A percentile compares a stretch with the other conserved stretches of the same genome.
phyloP scores from a whole-genome alignment of 2,797 vertebrate species.

The Ceryle rudis region DNA sequence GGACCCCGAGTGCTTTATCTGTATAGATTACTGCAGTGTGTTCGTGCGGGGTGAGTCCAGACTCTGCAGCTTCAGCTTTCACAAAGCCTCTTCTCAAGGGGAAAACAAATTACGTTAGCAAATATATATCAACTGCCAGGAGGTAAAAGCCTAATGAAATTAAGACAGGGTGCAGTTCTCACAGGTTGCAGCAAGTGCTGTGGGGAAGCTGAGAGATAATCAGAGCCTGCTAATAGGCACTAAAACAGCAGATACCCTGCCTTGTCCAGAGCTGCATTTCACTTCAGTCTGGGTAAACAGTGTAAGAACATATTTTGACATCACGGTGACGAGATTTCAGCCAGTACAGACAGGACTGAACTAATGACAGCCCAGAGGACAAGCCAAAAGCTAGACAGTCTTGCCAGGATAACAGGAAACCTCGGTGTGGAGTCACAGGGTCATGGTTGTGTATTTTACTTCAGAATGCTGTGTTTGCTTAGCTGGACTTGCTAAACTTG shows the following conservation, averaged over 20 bases:
- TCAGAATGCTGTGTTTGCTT: not conserved
- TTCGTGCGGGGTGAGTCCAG: not conserved
- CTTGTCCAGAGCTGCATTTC: not conserved
- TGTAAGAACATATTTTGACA: not conserved
- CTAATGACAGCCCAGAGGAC: not conserved
- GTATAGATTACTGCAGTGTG: not conserved
- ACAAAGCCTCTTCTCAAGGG: not conserved
- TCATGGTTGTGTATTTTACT: not conserved
- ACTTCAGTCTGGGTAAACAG: not conserved
- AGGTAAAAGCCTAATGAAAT: not conserved
- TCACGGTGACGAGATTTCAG: not conserved
- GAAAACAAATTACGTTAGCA: not conserved
- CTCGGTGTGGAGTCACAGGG: not conserved
- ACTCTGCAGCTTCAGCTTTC: not conserved
- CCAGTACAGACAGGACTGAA: not conserved
- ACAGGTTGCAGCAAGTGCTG: not conserved
- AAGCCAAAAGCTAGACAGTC: not conserved
- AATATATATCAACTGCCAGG: not conserved
- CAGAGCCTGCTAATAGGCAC: not conserved
- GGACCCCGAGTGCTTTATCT: not conserved
- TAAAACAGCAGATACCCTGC: not conserved
- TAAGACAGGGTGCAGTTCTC: not conserved
- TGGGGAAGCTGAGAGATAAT: not conserved
- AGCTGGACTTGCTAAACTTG: not conserved
- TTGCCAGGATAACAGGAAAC: not conserved